phyloP scores from a whole-genome alignment of 92 coral and sea anemone genomes.

The Porites divaricata region DNA sequence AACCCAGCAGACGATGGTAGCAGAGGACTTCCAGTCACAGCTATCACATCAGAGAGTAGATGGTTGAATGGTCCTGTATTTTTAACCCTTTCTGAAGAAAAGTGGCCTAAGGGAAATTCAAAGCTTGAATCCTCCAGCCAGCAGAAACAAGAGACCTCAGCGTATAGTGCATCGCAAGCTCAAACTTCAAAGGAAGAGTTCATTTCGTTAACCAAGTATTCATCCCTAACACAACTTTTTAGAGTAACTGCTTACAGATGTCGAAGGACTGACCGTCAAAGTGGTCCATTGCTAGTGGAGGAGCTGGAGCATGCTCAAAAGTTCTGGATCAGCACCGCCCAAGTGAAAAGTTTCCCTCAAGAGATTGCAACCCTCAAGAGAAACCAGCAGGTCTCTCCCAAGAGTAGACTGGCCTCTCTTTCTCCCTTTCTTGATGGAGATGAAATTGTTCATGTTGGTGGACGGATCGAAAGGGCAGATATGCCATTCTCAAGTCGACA shows the following conservation, averaged over 20 bases:
- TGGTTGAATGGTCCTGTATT: conserved; percentile 73
- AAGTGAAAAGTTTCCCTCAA: too few relatives aligned
- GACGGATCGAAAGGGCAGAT: conserved; percentile 51
- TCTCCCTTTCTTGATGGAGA: conserved; percentile 50
- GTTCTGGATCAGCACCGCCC: too few relatives aligned
- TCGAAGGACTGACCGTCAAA: too few relatives aligned
- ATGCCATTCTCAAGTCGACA: conserved; percentile 49
- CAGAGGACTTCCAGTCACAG: conserved; percentile 35
- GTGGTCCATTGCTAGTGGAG: conserved; percentile 14
- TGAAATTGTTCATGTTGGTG: background rate
- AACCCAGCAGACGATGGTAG: conserved; percentile 59
- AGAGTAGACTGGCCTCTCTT: conserved; percentile 33
- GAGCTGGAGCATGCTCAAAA: too few relatives aligned
- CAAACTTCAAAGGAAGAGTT: too few relatives aligned
- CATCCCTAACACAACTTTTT: too few relatives aligned
- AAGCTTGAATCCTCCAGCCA: conserved; percentile 3
- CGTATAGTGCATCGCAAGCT: too few relatives aligned
- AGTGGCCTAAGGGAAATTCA: conserved; percentile 47
- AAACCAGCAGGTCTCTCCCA: background rate
- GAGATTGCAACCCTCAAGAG: too few relatives aligned
- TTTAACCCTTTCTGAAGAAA: conserved; percentile 18
- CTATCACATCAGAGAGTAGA: conserved; percentile 28
- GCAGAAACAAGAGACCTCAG: too few relatives aligned
- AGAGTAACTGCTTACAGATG: too few relatives aligned
- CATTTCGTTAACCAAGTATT: too few relatives aligned